Evolutionary conservation across 1,140 invertebrate genomes (phyloP).

Genomic region (Drosophila nebulosa): DNA sequence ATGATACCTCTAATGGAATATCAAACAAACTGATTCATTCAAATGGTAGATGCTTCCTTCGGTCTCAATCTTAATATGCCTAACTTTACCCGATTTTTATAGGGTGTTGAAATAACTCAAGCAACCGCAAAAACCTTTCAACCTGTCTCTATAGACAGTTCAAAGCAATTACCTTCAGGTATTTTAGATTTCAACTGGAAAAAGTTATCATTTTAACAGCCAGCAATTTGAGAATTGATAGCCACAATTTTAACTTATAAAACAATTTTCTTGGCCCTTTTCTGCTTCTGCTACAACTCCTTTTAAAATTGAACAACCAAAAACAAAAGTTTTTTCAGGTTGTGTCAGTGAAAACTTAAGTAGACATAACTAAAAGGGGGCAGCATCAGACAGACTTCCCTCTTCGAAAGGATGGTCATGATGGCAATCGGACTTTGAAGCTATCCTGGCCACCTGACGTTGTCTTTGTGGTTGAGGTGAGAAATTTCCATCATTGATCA

Average conservation of each 20-base stretch:
- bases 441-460: neutral
- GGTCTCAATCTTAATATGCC: neutral
- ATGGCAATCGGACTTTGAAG: neutral
- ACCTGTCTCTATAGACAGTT: neutral
- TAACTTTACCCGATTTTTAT: too few species aligned
- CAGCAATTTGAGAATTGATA: neutral
- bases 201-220: slow-evolving; percentile 8
- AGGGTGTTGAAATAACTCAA: neutral
- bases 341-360: neutral
- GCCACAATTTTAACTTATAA: neutral
- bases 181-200: neutral
- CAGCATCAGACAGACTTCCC: neutral
- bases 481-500: slow-evolving; percentile 55
- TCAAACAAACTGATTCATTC: too few species aligned
- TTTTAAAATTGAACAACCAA: neutral
- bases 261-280: neutral
- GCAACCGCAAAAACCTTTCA: neutral
- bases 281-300: neutral
- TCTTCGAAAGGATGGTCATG: neutral
- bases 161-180: neutral
- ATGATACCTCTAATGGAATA: too few species aligned
- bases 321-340: neutral
- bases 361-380: neutral
- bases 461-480: slow-evolving; percentile 14
- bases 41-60: neutral